These are phyloP conservation scores for Arge pagana DNA, from an alignment of 2,888 invertebrate genomes.

Conservation along the genomic window DNA sequence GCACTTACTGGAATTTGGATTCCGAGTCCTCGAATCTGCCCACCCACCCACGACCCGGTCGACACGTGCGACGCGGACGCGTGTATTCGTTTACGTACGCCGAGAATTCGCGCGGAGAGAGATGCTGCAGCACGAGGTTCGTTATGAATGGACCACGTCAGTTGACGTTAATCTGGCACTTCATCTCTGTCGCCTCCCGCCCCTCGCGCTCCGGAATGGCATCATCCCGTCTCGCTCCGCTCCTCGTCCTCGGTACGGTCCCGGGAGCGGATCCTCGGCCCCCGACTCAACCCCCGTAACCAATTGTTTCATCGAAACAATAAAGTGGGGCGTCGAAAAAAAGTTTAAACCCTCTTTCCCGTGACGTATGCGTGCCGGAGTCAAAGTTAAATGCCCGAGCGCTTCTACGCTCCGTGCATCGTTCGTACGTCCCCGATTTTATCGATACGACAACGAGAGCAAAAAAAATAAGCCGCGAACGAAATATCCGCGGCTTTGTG, in stretches of 20 bases:
- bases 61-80: too few species aligned
- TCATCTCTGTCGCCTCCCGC: slow-evolving; percentile 41
- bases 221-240: slow-evolving; percentile 16
- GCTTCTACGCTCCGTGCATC: neutral
- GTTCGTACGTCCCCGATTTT: neutral
- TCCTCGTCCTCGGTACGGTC: slow-evolving; percentile 5
- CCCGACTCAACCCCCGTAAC: slow-evolving; percentile 22
- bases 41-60: too few species aligned
- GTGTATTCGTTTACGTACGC: slow-evolving; percentile 2
- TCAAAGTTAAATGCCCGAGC: too few species aligned
- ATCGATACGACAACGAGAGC: too few species aligned
- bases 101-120: slow-evolving; percentile 15
- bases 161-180: slow-evolving; percentile 46
- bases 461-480: too few species aligned
- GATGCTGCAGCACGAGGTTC: slow-evolving; percentile 19
- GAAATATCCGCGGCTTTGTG: too few species aligned
- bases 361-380: slow-evolving; percentile 1
- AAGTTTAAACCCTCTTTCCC: slow-evolving; percentile 6
- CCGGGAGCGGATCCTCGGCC: neutral
- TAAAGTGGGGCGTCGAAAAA: slow-evolving; percentile 22
- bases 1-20: too few species aligned
- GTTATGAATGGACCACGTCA: slow-evolving; percentile 45
- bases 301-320: slow-evolving; percentile 40
- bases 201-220: slow-evolving; percentile 26
- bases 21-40: too few species aligned